These are phyloP conservation scores for Mellilla xanthometata DNA, from an alignment of 2,888 invertebrate genomes.

Conservation along the genomic window DNA sequence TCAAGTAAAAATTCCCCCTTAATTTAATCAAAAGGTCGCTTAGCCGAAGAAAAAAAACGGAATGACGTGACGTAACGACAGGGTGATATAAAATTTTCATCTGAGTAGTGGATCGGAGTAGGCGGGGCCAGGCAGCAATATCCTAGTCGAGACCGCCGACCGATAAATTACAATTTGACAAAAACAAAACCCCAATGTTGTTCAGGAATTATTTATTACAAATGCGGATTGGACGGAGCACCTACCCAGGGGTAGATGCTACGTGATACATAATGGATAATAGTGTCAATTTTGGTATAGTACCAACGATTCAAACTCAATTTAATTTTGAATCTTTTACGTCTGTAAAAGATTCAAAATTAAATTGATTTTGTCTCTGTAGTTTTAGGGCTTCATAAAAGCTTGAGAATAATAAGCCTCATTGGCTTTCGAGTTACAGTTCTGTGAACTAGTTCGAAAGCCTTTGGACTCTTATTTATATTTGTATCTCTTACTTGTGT, in stretches of 20 bases:
- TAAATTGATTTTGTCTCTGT: too few species aligned
- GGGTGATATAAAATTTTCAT: constrained; percentile 78
- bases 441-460: too few species aligned
- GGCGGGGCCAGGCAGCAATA: constrained; percentile 64
- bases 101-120: constrained; percentile 48
- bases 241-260: constrained; percentile 1
- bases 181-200: constrained; percentile 74
- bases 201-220: constrained; percentile 75
- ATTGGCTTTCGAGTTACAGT: too few species aligned
- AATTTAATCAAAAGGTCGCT: constrained; percentile 82
- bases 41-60: constrained; percentile 75
- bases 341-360: too few species aligned
- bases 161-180: constrained; percentile 81
- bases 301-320: too few species aligned
- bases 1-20: constrained; percentile 80
- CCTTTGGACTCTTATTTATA: too few species aligned
- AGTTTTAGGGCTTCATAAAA: too few species aligned
- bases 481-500: too few species aligned
- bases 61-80: constrained; percentile 71
- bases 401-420: too few species aligned
- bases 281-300: too few species aligned
- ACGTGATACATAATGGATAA: too few species aligned
- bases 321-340: too few species aligned
- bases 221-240: constrained; percentile 35
- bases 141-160: constrained; percentile 73